Evolutionary conservation across 2,113 vertebrate genomes (phyloP).

Genomic region (Channa maculata): DNA sequence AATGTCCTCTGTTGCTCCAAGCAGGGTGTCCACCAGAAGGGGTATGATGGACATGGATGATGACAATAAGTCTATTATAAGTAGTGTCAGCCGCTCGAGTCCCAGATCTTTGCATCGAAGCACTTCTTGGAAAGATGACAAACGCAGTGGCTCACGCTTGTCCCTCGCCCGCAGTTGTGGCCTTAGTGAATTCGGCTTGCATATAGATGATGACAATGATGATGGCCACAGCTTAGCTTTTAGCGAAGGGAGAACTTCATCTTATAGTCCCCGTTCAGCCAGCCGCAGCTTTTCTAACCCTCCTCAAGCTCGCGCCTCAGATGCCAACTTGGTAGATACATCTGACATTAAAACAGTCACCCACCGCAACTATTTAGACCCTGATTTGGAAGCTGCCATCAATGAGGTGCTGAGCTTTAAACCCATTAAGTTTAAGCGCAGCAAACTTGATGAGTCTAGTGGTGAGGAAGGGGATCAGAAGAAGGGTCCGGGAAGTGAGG

Average conservation of each 20-base stretch:
- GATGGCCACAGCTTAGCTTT: conserved; percentile 81
- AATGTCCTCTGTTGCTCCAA: conserved; percentile 84
- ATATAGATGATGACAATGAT: conserved; percentile 65
- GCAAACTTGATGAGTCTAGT: conserved; percentile 89
- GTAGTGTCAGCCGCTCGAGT: conserved; percentile 87
- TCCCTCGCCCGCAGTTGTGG: conserved; percentile 87
- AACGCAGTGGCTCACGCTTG: conserved; percentile 78
- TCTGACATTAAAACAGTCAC: conserved; percentile 78
- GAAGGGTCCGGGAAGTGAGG: conserved; percentile 64
- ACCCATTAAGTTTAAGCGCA: conserved; percentile 87
- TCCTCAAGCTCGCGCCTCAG: conserved; percentile 80
- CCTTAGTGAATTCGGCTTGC: conserved; percentile 85
- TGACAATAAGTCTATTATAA: conserved; percentile 85
- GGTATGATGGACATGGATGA: conserved; percentile 83
- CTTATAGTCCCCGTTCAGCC: conserved; percentile 84
- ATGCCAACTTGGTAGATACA: conserved; percentile 49
- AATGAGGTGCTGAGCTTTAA: conserved; percentile 96
- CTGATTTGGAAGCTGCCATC: conserved; percentile 95
- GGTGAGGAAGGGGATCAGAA: conserved; percentile 72
- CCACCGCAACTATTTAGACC: conserved; percentile 94
- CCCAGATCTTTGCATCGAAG: conserved; percentile 85
- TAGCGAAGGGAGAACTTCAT: conserved; percentile 78
- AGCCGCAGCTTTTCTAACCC: conserved; percentile 91
- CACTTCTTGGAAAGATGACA: conserved; percentile 85
- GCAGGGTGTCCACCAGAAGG: conserved; percentile 86